phyloP scores from a whole-genome alignment of 2,888 invertebrate species.

The Archips crataeganus region DNA sequence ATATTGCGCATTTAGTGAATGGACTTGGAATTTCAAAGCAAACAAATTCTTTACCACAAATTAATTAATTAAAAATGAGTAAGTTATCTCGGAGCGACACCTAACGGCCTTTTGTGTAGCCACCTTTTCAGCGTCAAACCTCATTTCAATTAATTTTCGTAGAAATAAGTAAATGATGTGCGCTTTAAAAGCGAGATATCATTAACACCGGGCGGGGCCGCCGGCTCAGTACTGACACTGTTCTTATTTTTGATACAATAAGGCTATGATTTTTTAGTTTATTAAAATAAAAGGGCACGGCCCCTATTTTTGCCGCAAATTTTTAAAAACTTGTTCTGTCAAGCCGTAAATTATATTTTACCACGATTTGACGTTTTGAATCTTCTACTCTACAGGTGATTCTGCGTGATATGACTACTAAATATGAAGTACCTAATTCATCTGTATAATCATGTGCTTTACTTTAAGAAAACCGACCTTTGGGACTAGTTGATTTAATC shows the following conservation, averaged over 20 bases:
- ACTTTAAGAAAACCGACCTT: too few species aligned
- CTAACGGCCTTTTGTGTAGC: slow-evolving; percentile 82
- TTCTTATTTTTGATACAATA: slow-evolving; percentile 8
- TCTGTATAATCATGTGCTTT: too few species aligned
- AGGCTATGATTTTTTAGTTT: not conserved
- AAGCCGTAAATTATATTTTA: too few species aligned
- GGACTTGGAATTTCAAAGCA: slow-evolving; percentile 71
- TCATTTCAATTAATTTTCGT: slow-evolving; percentile 86
- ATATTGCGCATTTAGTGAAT: slow-evolving; percentile 70
- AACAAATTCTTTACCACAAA: slow-evolving; percentile 79
- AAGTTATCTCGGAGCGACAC: slow-evolving; percentile 84
- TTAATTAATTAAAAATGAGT: slow-evolving; percentile 83
- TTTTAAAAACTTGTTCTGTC: too few species aligned
- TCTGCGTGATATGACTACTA: too few species aligned
- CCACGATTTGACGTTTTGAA: too few species aligned
- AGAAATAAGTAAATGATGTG: slow-evolving; percentile 85
- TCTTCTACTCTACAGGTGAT: too few species aligned
- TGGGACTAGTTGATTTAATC: too few species aligned
- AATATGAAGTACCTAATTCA: too few species aligned
- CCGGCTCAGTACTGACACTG: not conserved
- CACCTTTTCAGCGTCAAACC: slow-evolving; percentile 85
- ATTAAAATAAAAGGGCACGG: not conserved
- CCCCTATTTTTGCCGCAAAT: too few species aligned
- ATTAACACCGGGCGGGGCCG: slow-evolving; percentile 74
- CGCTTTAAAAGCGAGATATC: slow-evolving; percentile 84